A percentile compares a stretch with the other conserved stretches of the same genome.
Conservation (phyloP, 2,797 vertebrate genomes). For the Tiaroga cobitis region DNA sequence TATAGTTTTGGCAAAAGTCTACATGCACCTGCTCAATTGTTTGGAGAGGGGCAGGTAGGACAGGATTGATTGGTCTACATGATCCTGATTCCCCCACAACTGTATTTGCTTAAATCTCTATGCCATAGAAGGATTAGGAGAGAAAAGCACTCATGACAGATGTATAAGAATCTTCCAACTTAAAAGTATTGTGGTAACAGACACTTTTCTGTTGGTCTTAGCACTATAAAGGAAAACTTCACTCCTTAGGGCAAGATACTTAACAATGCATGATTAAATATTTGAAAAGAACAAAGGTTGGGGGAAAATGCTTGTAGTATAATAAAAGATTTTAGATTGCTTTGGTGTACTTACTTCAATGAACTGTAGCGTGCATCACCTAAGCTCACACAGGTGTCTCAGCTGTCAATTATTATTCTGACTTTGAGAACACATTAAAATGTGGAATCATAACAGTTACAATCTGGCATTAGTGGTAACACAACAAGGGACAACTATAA, state of each 20-base stretch:
- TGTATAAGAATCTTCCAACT: conserved; percentile 73
- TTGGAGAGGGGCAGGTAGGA: conserved; percentile 67
- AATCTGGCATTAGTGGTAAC: background rate
- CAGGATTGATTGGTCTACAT: conserved; percentile 55
- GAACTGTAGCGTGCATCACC: conserved; percentile 31
- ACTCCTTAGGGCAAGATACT: conserved; percentile 7
- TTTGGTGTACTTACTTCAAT: conserved; percentile 17
- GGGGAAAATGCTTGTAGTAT: conserved; percentile 8
- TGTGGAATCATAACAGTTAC: background rate
- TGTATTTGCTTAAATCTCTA: conserved; percentile 69
- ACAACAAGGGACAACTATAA: conserved; percentile 2
- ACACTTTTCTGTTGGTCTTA: conserved; percentile 41
- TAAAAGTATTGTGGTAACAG: conserved; percentile 67
- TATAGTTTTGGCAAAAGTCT: conserved; percentile 64
- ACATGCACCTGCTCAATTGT: conserved; percentile 78
- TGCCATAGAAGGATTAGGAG: conserved; percentile 77
- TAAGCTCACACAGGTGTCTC: conserved; percentile 48
- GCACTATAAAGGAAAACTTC: conserved; percentile 19
- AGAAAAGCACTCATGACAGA: conserved; percentile 77
- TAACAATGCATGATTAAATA: conserved; percentile 34
- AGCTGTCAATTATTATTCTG: background rate
- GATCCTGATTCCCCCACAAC: conserved; percentile 66
- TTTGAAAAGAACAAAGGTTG: conserved; percentile 25
- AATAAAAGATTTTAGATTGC: conserved; percentile 6
- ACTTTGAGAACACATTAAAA: conserved; percentile 21